Evolutionary conservation across 2,888 invertebrate genomes (phyloP).

Genomic region (Drosophila siamana): DNA sequence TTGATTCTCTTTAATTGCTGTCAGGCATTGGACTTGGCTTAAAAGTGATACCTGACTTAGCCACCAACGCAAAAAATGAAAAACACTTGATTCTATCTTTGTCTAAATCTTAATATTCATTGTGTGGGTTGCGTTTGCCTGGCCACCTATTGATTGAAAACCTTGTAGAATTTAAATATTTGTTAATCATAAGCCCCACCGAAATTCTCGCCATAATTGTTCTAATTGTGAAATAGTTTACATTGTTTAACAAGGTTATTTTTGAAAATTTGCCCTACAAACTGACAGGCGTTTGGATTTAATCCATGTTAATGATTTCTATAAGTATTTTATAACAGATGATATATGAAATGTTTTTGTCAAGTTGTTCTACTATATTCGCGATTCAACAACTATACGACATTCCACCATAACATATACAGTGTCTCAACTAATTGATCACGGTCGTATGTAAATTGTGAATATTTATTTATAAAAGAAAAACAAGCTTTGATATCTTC

Average conservation of each 20-base stretch:
- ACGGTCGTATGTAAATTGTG: too few species aligned
- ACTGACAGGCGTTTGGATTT: neutral
- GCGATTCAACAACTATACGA: neutral
- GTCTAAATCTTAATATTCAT: slow-evolving; percentile 15
- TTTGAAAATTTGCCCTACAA: neutral
- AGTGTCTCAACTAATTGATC: too few species aligned
- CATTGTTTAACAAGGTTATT: neutral
- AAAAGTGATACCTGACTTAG: slow-evolving; percentile 36
- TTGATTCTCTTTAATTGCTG: slow-evolving; percentile 31
- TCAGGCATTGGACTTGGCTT: slow-evolving; percentile 36
- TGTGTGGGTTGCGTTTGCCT: slow-evolving; percentile 48
- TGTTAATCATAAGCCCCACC: slow-evolving; percentile 34
- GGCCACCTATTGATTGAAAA: slow-evolving; percentile 34
- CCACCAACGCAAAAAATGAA: slow-evolving; percentile 50
- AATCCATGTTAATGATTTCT: neutral
- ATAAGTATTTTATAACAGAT: neutral
- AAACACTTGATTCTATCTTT: slow-evolving; percentile 25
- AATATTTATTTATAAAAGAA: too few species aligned
- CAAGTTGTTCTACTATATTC: neutral
- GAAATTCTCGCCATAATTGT: slow-evolving; percentile 38
- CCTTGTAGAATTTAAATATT: slow-evolving; percentile 24
- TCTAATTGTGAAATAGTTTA: slow-evolving; percentile 8
- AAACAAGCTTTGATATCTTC: too few species aligned
- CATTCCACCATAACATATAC: neutral
- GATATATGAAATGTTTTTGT: neutral